These are phyloP conservation scores for Polymixis lichenea DNA, from an alignment of 2,888 invertebrate species.

Conservation along the genomic window DNA sequence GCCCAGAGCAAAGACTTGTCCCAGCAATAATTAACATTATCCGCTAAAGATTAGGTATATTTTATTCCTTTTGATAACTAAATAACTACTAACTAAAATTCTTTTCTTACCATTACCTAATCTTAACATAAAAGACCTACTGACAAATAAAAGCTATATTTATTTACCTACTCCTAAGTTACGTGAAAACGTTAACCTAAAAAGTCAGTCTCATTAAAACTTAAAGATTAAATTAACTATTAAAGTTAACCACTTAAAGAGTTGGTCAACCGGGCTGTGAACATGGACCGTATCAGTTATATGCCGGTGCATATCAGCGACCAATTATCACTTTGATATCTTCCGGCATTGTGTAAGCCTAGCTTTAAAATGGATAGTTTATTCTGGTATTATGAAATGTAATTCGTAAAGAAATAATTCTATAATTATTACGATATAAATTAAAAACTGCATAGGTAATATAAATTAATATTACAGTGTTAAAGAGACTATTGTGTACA, in stretches of 20 bases:
- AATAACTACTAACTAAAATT: neutral
- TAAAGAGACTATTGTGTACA: neutral
- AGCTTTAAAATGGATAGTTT: slow-evolving; percentile 3
- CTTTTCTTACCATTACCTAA: slow-evolving; percentile 19
- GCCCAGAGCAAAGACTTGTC: neutral
- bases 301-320: slow-evolving; percentile 56
- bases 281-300: slow-evolving; percentile 38
- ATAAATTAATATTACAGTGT: neutral
- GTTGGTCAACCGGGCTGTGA: slow-evolving; percentile 41
- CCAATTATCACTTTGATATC: slow-evolving; percentile 52
- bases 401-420: neutral
- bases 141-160: neutral
- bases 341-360: slow-evolving; percentile 58
- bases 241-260: slow-evolving; percentile 37
- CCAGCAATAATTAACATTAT: neutral
- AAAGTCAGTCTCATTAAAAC: slow-evolving; percentile 13
- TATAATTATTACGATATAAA: too few relatives aligned
- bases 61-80: neutral
- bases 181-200: slow-evolving; percentile 23
- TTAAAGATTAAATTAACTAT: slow-evolving; percentile 30
- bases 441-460: too few relatives aligned
- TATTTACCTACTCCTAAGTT: neutral
- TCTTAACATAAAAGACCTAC: slow-evolving; percentile 1
- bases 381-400: neutral
- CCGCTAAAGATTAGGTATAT: slow-evolving; percentile 1